These are phyloP conservation scores for Rhimphoctona megacephalus DNA, from an alignment of 2,888 invertebrate genomes.

Conservation along the genomic window DNA sequence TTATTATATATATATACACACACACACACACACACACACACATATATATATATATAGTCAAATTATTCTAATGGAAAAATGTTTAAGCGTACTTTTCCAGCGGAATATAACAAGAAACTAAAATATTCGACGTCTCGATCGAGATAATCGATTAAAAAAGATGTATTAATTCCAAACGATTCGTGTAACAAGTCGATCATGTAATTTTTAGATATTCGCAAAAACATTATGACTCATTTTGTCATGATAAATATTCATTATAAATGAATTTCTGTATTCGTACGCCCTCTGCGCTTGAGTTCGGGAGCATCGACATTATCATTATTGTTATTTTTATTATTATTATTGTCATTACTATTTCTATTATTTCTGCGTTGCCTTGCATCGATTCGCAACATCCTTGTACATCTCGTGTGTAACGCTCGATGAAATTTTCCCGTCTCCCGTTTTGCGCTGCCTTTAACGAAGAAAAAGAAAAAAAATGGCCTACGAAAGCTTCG, in stretches of 20 bases:
- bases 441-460: slow-evolving; percentile 23
- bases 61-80: neutral
- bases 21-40: too few species aligned
- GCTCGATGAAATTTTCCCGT: slow-evolving; percentile 23
- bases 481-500: slow-evolving; percentile 65
- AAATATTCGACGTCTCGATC: neutral
- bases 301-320: slow-evolving; percentile 14
- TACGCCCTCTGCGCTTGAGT: slow-evolving; percentile 5
- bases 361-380: slow-evolving; percentile 8
- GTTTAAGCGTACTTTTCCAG: neutral
- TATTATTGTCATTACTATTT: neutral
- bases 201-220: slow-evolving; percentile 19
- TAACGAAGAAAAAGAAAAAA: slow-evolving; percentile 10
- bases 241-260: slow-evolving; percentile 7
- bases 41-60: slow-evolving; percentile 2
- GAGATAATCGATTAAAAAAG: neutral
- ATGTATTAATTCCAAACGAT: slow-evolving; percentile 12
- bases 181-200: slow-evolving; percentile 20
- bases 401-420: slow-evolving; percentile 40
- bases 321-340: slow-evolving; percentile 7
- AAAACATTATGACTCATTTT: slow-evolving; percentile 11
- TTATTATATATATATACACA: neutral
- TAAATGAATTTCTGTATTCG: slow-evolving; percentile 3
- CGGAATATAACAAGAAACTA: neutral
- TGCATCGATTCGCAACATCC: slow-evolving; percentile 29